phyloP scores from a whole-genome alignment of 2,888 invertebrate species.

The Euphydryas editha region DNA sequence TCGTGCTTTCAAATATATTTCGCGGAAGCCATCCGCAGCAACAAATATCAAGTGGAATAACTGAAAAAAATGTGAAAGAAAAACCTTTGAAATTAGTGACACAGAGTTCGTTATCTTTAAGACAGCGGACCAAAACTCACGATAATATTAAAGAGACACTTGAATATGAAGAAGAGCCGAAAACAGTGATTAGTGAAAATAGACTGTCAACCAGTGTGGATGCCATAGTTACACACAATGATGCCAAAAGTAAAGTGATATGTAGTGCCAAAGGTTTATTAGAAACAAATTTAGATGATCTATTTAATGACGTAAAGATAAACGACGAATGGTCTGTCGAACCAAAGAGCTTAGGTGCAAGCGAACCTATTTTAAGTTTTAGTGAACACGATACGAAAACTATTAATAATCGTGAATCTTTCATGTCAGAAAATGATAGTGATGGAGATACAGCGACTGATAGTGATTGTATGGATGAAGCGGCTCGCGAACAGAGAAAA shows the following conservation, averaged over 20 bases:
- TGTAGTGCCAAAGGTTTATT: conserved; percentile 83
- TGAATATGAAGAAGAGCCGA: conserved; percentile 48
- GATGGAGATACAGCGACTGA: conserved; percentile 71
- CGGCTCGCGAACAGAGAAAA: conserved; percentile 70
- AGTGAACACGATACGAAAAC: conserved; percentile 58
- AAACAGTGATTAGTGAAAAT: conserved; percentile 64
- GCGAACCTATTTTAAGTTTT: conserved; percentile 73
- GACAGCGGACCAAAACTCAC: conserved; percentile 68
- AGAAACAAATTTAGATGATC: conserved; percentile 81
- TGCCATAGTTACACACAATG: conserved; percentile 65
- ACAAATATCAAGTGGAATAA: conserved; percentile 54
- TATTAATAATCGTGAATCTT: conserved; percentile 63
- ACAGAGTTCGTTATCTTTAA: conserved; percentile 67
- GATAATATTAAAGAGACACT: conserved; percentile 56
- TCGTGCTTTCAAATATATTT: conserved; percentile 78
- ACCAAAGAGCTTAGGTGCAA: conserved; percentile 73
- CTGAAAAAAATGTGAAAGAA: conserved; percentile 47
- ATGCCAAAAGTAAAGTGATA: conserved; percentile 78
- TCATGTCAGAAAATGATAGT: conserved; percentile 73
- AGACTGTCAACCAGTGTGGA: conserved; percentile 75
- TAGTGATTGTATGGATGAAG: conserved; percentile 74
- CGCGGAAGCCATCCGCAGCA: conserved; percentile 71
- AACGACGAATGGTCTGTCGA: conserved; percentile 64
- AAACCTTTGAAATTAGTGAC: conserved; percentile 56
- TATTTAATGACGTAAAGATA: conserved; percentile 70